Evolutionary conservation across 2,797 vertebrate species (phyloP), one percentile per base, ranked within the genome.

Genomic region (Microchirus variegatus): DNA sequence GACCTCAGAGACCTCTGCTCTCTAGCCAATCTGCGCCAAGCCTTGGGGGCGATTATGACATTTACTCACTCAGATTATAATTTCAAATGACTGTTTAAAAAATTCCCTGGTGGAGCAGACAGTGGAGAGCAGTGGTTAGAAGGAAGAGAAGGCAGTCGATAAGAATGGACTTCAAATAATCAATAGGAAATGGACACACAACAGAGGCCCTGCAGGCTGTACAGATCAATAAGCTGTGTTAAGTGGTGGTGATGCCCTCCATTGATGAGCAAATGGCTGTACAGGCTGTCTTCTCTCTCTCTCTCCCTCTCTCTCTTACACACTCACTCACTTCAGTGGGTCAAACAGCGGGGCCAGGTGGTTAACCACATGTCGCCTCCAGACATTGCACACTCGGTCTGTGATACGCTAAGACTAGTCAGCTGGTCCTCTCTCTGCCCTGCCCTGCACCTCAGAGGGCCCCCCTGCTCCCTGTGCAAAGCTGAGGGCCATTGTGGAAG

Each of bases 21-120:
- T 89, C 89, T n/a, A 84, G 84, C 86, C 89, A 90, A 92, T 90
- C 89, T 82, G 81, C 85, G 63, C 69, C 78, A 77, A 86, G 86
- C 91, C 91, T 92, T 86, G 52, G 86, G 92, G 90, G 91, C 90
- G 87, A 93, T 93, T 94, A 94, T 94, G 91, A 94, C 92, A 93
- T 93, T 94, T 94, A 94, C 92, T 89, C 84, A 84, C 75, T 83
- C 66, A 90, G 92, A 94, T 94, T 94, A 94, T 94, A 93, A 94
- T 94, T 94, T 94, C 90, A 93, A 93, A 94, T 94, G 90, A 90
- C 89, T 92, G 88, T 91, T 94, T 91, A 80, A 91, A 90, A 86
- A 84, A 87, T 77, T 82, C 91, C 92, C 88, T 17, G 70, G 89
- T 85, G 90, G 85, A 86, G 75, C 67, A 63, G 73, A 67, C 60